Evolutionary conservation across 2,113 vertebrate genomes (phyloP), one percentile per base, ranked within the genome.

Genomic region (Syrrhaptes paradoxus): DNA sequence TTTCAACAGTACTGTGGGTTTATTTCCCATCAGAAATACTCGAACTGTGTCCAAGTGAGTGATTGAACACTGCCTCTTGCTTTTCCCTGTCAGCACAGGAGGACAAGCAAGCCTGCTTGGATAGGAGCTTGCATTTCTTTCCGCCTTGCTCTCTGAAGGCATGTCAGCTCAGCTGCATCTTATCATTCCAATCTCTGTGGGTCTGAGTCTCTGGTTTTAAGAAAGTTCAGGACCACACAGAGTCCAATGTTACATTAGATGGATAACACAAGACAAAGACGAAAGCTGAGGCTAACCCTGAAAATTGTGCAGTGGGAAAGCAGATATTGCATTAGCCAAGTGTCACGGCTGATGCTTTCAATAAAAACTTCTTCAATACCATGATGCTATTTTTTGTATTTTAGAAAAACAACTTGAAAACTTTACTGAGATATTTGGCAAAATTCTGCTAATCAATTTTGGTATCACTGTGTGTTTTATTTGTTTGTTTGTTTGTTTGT

Each of bases 171-270:
- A 93, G 90, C 79, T 15, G 5, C 0, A 0, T 19, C 80, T 88
- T 96, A 95, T 94, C 95, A 9, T 24, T 72, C 83, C 80, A 8
- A 46, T 89, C 95, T 89, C 74, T 46, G 38, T 1, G 2, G 51
- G 79, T 21, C 90, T 78, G 75, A 94, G 54, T 28, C 76, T 57
- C 78, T 71, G 67, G n/a, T 82, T 45, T 81, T 92, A 63, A n/a
- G 41, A 31, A 62, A 94, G 86, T 82, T 92, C 80, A 89, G 70
- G 88, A 97, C 95, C 93, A 95, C 95, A 94, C 88, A 94, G 86
- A 71, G 54, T 52, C 65, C 75, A 65, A 84, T 65, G 31, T 65
- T 93, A n/a, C 17, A 13, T 84, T 58, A 72, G 73, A 43, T 28
- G 80, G 68, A 82, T 85, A 89, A 36, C 57, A 20, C 3, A 49